Evolutionary conservation across 1,140 invertebrate species (phyloP).

Genomic region (Liolophura sinensis): DNA sequence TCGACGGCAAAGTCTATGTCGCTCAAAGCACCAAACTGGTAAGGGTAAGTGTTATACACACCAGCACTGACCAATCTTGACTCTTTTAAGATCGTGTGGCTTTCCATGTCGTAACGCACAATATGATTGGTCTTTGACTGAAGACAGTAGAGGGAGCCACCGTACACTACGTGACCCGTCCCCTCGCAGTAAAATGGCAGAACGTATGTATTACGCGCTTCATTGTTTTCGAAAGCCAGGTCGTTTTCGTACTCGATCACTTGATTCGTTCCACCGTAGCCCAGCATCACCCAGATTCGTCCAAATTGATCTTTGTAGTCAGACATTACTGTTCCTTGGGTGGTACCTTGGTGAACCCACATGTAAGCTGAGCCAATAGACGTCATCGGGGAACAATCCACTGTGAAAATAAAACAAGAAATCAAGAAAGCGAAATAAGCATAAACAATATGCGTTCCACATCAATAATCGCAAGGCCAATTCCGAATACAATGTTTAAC

Average conservation of each 20-base stretch:
- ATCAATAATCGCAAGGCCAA: no score
- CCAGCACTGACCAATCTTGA: constrained; percentile 29
- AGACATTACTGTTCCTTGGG: constrained; percentile 18
- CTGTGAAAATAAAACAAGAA: no score
- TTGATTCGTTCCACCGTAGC: constrained; percentile 4
- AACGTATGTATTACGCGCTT: constrained; percentile 19
- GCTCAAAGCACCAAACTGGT: constrained; percentile 34
- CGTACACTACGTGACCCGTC: constrained; percentile 45
- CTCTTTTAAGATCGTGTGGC: constrained; percentile 28
- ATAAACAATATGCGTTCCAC: no score
- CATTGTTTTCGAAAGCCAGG: constrained; percentile 19
- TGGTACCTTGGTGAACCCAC: no score
- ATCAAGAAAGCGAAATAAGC: no score
- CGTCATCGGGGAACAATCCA: no score
- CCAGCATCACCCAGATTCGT: constrained; percentile 20
- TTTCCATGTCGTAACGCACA: constrained; percentile 39
- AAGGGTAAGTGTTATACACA: constrained; percentile 38
- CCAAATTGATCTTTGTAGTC: constrained; percentile 9
- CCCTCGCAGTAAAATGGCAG: constrained; percentile 47
- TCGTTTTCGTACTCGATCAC: constrained; percentile 22
- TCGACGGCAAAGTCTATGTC: constrained; percentile 51
- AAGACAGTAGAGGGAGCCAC: constrained; percentile 39
- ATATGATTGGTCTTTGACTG: constrained; percentile 38
- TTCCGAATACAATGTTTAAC: no score
- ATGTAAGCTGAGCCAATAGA: no score